Evolutionary conservation across 2,888 invertebrate genomes (phyloP).

Genomic region (Chydorus sphaericus): DNA sequence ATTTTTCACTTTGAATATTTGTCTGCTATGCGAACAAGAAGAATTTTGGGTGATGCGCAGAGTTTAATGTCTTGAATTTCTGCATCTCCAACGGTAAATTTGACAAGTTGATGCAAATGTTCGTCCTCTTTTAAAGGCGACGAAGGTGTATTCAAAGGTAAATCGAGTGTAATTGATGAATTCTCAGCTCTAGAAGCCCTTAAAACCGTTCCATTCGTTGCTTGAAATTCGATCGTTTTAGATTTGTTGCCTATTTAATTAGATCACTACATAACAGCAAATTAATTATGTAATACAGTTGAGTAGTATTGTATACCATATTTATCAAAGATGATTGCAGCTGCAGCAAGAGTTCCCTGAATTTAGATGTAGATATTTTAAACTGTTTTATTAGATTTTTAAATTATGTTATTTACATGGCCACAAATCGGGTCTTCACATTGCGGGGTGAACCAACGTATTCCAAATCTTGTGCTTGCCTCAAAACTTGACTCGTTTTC

Average conservation of each 20-base stretch:
- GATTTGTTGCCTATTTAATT: conserved; percentile 22
- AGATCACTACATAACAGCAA: too few relatives aligned
- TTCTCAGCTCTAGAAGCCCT: conserved; percentile 19
- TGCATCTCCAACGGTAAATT: conserved; percentile 20
- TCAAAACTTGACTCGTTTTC: conserved; percentile 16
- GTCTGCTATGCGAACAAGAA: conserved; percentile 24
- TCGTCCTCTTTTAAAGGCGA: conserved; percentile 23
- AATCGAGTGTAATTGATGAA: conserved; percentile 25
- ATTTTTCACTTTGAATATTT: conserved; percentile 14
- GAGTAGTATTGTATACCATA: neutral
- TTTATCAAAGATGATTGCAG: neutral
- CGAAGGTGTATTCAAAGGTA: conserved; percentile 27
- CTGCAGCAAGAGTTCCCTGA: conserved; percentile 1
- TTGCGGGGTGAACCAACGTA: conserved; percentile 40
- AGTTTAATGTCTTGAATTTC: conserved; percentile 21
- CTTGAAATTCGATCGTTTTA: conserved; percentile 25
- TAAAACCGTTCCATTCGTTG: conserved; percentile 26
- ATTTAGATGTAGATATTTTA: neutral
- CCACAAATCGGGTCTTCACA: conserved; percentile 38
- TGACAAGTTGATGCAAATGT: conserved; percentile 19
- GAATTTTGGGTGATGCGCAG: conserved; percentile 22
- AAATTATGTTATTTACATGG: too few relatives aligned
- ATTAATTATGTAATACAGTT: too few relatives aligned
- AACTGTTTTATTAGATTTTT: too few relatives aligned
- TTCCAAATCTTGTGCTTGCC: conserved; percentile 25